Evolutionary conservation across 1,140 invertebrate genomes (phyloP).

Genomic region (Temnothorax curvispinosus): DNA sequence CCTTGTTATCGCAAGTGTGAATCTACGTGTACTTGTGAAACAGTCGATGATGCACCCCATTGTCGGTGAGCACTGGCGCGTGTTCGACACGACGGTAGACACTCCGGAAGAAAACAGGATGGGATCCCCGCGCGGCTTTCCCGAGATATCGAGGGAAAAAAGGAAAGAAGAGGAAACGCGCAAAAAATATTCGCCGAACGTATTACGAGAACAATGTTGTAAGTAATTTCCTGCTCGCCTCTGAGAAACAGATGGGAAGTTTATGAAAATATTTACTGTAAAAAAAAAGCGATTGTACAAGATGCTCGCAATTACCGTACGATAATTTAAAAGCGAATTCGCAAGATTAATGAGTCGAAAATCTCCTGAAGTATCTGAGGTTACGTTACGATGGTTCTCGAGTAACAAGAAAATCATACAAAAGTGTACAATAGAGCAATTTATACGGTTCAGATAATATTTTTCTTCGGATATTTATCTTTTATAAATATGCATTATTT

Average conservation of each 20-base stretch:
- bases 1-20: constrained; percentile 50
- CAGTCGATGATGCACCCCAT: constrained; percentile 55
- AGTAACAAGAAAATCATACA: no score
- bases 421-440: background rate
- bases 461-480: background rate
- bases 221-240: constrained; percentile 11
- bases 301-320: background rate
- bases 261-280: background rate
- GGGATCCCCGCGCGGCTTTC: constrained; percentile 17
- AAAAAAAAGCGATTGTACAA: background rate
- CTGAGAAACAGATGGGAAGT: background rate
- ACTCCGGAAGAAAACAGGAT: constrained; percentile 57
- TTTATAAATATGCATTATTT: background rate
- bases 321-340: background rate
- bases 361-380: background rate
- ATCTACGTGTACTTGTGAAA: constrained; percentile 51
- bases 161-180: background rate
- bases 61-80: constrained; percentile 76
- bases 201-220: background rate
- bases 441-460: background rate
- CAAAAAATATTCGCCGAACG: constrained; percentile 13
- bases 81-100: constrained; percentile 64
- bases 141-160: constrained; percentile 15
- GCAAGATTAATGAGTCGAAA: background rate
- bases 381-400: background rate